Evolutionary conservation across 2,797 vertebrate species (phyloP).

Genomic region (Sebastes jordani): DNA sequence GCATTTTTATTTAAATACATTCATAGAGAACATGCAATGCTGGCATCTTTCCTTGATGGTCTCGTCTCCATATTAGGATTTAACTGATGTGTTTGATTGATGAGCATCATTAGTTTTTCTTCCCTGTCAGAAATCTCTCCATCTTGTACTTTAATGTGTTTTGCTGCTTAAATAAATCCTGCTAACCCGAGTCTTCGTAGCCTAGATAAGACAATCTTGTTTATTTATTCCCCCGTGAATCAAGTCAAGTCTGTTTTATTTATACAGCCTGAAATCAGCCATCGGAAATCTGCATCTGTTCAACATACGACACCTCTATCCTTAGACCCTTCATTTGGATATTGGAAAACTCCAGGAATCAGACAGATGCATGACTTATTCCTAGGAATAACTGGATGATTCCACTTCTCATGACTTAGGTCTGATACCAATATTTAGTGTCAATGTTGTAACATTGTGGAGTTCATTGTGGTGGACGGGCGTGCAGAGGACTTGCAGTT

Average conservation of each 20-base stretch:
- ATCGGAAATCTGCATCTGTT: neutral
- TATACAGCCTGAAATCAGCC: neutral
- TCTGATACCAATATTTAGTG: neutral
- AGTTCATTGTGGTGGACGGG: neutral
- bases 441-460: neutral
- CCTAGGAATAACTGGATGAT: too few relatives aligned
- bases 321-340: neutral
- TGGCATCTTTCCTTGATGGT: neutral
- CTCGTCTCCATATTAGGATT: neutral
- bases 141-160: neutral
- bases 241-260: neutral
- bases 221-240: neutral
- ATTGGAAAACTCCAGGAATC: neutral
- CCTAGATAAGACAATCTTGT: neutral
- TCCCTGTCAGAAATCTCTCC: neutral
- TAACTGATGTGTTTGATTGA: neutral
- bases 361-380: neutral
- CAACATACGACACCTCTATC: fast-evolving
- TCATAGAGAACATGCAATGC: neutral
- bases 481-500: neutral
- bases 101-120: neutral
- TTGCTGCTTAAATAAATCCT: neutral
- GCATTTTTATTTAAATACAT: too few relatives aligned
- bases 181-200: neutral
- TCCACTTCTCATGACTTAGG: neutral